Base-by-base conservation (phyloP, 2,797 vertebrate genomes). In the Lutjanus argentimaculatus region DNA sequence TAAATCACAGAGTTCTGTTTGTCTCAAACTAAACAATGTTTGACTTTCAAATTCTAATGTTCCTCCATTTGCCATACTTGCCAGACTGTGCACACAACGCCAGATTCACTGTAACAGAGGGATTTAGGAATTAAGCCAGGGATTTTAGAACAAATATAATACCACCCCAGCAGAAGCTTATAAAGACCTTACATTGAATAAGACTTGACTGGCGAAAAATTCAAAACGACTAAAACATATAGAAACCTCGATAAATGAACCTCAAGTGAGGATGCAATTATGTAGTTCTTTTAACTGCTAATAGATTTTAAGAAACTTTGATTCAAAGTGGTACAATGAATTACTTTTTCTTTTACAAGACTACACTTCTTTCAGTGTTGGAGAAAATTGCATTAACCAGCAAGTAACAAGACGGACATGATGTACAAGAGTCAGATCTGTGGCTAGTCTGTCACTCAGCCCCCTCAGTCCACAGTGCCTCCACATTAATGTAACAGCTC, bases 61-160 rank as follows among this genome's bases (percentile, higher is more conserved):
- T 87, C 83, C 75, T 83, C 61, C 74, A 72, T 91, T 90, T 91
- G 86, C 82, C 85, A 83, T 86, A 88, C 76, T 88, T 91, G 77
- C 79, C 85, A 78, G 82, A 79, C 89, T 87, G 85, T 80, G 85
- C 89, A 91, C 84, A 93, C 88, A 91, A 69, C 53, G 57, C 70
- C 90, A 89, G 77, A 85, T 86, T 90, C 84, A 89, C 84, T 87
- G 77, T 90, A 89, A 91, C 90, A 86, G 84, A 90, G 82, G 89
- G 92, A 88, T 93, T 93, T 92, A 89, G 81, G 87, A 92, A 91
- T 92, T 94, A 92, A 91, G 91, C 89, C 1, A 77, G 65, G 90
- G 89, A 88, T 92, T 94, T 93, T 66, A 81, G 77, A 91, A 89
- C 90, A 93, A 94, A 93, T 86, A 92, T 88, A 92, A 93, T 86